Base-by-base conservation (phyloP, 2,888 invertebrate genomes). In the Nowickia ferox region DNA sequence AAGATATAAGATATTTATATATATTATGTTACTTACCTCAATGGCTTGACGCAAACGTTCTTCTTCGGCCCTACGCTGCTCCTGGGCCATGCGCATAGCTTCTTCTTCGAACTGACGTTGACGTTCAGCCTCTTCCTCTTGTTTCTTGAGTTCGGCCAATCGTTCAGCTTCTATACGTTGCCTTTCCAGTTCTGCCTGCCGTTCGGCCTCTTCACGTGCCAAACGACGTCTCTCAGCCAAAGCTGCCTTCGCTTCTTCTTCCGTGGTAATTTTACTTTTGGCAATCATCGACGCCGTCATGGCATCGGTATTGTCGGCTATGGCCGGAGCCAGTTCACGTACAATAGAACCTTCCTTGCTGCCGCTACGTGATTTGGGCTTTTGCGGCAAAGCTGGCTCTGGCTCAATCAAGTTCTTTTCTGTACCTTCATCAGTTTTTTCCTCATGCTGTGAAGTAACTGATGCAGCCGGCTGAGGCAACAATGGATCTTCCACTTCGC, bases 191-290 rank as follows among this genome's bases (percentile, higher is more conserved):
- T 98, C 97, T 2, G 98, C 98, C 93, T 97, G 97, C 84, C 96
- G 93, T 94, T 98, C 98, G 13, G 98, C 96, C 92, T 98, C 98
- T 93, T 98, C 98, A 19, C 98, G 93, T 13, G 98, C 98, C 84
- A 97, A 94, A 82, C 97, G 94, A 88, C 98, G 94, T 86, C 97
- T 94, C 93, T 98, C 98, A 0, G 98, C 98, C 79, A 98, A 93
- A 78, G 98, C 98, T 19, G 98, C 98, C 93, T 98, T 98, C 10
- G 98, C 98, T 92, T 98, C 96, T 92, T 97, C 98, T 93, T 97
- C 98, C 3, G 97, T 97, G 11, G 96, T 97, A 88, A 97, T 97
- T 88, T 95, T 94, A 44, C 94, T 93, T 91, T 95, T 95, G 13
- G 94, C 94, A 84, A 95, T 95, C 94, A 96, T 95, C 48, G 96